Base-by-base conservation (phyloP, 1,140 invertebrate genomes). In the Ips nitidus region DNA sequence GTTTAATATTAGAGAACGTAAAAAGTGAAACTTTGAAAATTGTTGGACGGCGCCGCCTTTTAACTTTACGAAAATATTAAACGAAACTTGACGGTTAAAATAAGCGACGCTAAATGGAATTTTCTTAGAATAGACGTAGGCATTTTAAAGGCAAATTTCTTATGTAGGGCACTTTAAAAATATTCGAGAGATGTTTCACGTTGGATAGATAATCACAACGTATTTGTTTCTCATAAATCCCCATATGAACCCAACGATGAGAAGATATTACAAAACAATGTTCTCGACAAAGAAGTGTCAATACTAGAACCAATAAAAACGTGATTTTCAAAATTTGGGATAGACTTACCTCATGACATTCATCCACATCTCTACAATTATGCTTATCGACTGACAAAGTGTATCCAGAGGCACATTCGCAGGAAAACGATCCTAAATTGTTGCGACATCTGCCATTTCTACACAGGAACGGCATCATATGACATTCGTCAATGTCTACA, bases 401-500 rank as follows among this genome's bases (percentile, higher is more conserved):
- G 76, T 94, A 92, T 42, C 93, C 93, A 45, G 88, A 83, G 4
- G 89, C 90, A 80, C 94, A 97, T 75, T 91, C 89, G 79, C 94
- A 96, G 60, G 83, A 86, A 80, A 93, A 94, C 0, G 91, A 91
- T 22, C 94, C 94, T 39, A 90, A 82, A 0, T 87, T 90, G 80
- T 95, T 95, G 3, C 89, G 83, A 78, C 92, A 94, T 53, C 90
- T 81, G 4, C 94, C 94, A 75, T 93, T 91, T 67, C 90, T 84
- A 78, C 94, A 95, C 8, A 94, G 83, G 78, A 89, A 91, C 8
- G 90, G 87, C 84, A 90, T 89, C 65, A 90, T 88, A 69, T 88
- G 85, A 77, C 73, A 74, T 80, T 96, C 94, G 81, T 95, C 91
- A 66, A 94, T 86, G 80, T 94, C 93, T 1, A 79, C 76, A 74